Percentiles rank a stretch among this genome's conserved stretches.
Conservation (phyloP, 2,797 vertebrate species). For the Peromyscus eremicus region DNA sequence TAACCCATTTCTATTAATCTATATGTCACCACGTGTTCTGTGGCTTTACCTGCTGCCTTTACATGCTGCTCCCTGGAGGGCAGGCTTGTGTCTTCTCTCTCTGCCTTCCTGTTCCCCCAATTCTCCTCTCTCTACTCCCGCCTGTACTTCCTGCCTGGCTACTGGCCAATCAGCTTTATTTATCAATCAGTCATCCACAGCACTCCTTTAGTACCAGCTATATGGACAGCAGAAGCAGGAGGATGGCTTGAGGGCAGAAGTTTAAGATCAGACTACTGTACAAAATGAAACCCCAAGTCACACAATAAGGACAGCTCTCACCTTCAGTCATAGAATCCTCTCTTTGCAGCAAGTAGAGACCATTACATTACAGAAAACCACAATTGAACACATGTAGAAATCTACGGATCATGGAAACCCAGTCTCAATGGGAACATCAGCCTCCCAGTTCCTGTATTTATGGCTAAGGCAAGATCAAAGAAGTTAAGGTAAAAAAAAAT, state of each 20-base stretch:
- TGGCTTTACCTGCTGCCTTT: too few relatives aligned
- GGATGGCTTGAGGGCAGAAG: background rate
- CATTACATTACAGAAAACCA: background rate
- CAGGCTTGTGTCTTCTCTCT: too few relatives aligned
- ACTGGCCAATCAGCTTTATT: too few relatives aligned
- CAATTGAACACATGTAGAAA: background rate
- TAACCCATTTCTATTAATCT: too few relatives aligned
- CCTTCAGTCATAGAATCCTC: background rate
- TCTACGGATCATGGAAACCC: background rate
- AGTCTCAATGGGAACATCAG: too few relatives aligned
- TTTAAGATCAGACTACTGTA: background rate
- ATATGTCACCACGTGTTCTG: too few relatives aligned
- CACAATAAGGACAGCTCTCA: too few relatives aligned
- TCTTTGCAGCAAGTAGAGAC: background rate
- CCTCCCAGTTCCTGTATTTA: background rate
- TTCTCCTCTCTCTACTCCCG: too few relatives aligned
- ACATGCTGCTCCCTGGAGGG: too few relatives aligned
- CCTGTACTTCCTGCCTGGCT: too few relatives aligned
- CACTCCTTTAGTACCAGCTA: background rate
- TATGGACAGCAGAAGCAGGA: background rate
- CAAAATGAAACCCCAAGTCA: background rate
- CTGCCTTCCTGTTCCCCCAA: too few relatives aligned
- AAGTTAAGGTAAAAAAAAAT: background rate
- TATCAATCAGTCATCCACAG: too few relatives aligned
- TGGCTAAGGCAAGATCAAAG: background rate